Evolutionary conservation across 2,888 invertebrate genomes (phyloP).

Genomic region (Lepidochrysops patricia): DNA sequence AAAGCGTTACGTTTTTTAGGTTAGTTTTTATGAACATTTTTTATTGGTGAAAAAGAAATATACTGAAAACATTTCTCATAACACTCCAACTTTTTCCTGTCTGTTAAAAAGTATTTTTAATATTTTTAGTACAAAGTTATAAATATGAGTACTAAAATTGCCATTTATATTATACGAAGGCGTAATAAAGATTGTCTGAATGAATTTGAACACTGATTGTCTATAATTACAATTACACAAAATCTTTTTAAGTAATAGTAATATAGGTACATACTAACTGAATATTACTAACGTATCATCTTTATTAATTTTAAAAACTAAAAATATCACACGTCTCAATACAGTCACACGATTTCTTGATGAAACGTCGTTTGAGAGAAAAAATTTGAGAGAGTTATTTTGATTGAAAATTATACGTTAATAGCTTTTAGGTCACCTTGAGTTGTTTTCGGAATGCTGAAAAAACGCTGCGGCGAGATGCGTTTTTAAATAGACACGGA

Average conservation of each 20-base stretch:
- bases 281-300: too few relatives aligned
- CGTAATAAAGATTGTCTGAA: too few relatives aligned
- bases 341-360: neutral
- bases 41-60: neutral
- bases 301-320: neutral
- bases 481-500: constrained; percentile 4
- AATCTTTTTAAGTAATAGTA: too few relatives aligned
- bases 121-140: too few relatives aligned
- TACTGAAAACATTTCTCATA: neutral
- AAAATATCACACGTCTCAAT: too few relatives aligned
- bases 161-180: too few relatives aligned
- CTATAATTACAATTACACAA: too few relatives aligned
- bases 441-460: neutral
- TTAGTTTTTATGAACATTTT: neutral
- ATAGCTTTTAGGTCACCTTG: constrained; percentile 8
- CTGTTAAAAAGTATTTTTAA: too few relatives aligned
- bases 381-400: neutral
- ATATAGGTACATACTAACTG: too few relatives aligned
- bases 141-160: too few relatives aligned
- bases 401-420: neutral
- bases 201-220: too few relatives aligned
- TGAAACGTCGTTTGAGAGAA: neutral
- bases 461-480: neutral
- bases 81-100: too few relatives aligned
- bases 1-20: constrained; percentile 6